Evolutionary conservation across 2,797 vertebrate genomes (phyloP), one percentile per base, ranked within the genome.

Genomic region (Avahi laniger): DNA sequence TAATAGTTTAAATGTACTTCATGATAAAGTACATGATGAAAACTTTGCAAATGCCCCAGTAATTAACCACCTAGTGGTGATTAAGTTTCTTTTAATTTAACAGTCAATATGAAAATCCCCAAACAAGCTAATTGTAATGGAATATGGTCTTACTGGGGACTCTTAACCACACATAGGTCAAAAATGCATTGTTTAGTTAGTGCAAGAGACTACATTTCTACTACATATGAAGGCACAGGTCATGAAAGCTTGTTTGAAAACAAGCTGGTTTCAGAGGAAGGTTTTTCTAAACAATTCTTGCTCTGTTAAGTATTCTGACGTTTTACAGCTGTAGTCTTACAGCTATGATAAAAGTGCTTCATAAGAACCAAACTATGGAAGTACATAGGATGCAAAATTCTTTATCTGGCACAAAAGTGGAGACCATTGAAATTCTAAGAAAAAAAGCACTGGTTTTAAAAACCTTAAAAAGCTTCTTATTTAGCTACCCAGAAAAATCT

Each of bases 381-480:
- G 14, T 72, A 63, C 72, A 54, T 12, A 84, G 20, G 33, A 70
- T 46, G n/a, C 38, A 4, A 33, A 78, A 65, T 79, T 72, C 35
- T 72, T 30, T 54, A 65, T 52, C 43, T 63, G 72, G 28, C 85
- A 79, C 35, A 12, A 41, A 89, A 93, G 43, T 46, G 20, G 35
- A 46, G n/a, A 35, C 57, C 63, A 72, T 28, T 87, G 83, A 87
- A 81, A 88, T 88, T 75, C 76, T 50, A 82, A 95, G 38, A 41
- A 81, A 75, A 75, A 82, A 82, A 82, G 24, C 76, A 75, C 38
- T 89, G 38, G n/a, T 73, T 93, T 69, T 54, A 61, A 91, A 92
- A 92, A 13, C 35, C 61, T 89, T 54, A 33, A 63, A 63, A 33
- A 63, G 30, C 14, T 63, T 30, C 59, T 30, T 63, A 63, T 78